Evolutionary conservation across 2,888 invertebrate genomes (phyloP).

Genomic region (Lampropteryx suffumata): DNA sequence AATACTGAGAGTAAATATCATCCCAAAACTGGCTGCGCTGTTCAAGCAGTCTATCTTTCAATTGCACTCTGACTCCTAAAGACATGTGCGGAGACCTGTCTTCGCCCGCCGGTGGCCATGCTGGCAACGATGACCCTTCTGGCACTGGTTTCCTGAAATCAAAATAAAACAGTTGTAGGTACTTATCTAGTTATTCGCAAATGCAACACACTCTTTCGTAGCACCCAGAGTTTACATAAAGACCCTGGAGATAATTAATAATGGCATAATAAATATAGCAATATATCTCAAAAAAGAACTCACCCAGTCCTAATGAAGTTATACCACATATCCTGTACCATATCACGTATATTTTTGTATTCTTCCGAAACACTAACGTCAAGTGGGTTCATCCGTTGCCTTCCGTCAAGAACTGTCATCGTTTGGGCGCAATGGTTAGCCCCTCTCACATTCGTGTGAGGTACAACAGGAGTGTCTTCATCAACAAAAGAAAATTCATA

Average conservation of each 20-base stretch:
- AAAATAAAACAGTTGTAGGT: background rate
- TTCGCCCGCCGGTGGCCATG: conserved; percentile 44
- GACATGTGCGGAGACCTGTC: conserved; percentile 47
- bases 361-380: conserved; percentile 31
- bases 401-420: conserved; percentile 34
- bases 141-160: conserved; percentile 47
- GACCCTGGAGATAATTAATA: too few relatives aligned
- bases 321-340: conserved; percentile 48
- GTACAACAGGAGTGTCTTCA: conserved; percentile 35
- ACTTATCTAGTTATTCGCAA: too few relatives aligned
- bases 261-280: too few relatives aligned
- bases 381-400: conserved; percentile 10
- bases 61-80: conserved; percentile 36
- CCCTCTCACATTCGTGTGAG: conserved; percentile 41
- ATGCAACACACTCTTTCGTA: too few relatives aligned
- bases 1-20: conserved; percentile 47
- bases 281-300: too few relatives aligned
- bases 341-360: conserved; percentile 36
- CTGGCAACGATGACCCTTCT: conserved; percentile 35
- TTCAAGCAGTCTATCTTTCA: conserved; percentile 37
- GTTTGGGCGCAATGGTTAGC: conserved; percentile 49
- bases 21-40: conserved; percentile 49
- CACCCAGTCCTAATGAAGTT: conserved; percentile 52
- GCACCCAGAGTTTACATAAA: too few relatives aligned
- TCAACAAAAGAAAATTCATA: conserved; percentile 54